Evolutionary conservation across 2,888 invertebrate species (phyloP).

Genomic region (Chirona hameri): DNA sequence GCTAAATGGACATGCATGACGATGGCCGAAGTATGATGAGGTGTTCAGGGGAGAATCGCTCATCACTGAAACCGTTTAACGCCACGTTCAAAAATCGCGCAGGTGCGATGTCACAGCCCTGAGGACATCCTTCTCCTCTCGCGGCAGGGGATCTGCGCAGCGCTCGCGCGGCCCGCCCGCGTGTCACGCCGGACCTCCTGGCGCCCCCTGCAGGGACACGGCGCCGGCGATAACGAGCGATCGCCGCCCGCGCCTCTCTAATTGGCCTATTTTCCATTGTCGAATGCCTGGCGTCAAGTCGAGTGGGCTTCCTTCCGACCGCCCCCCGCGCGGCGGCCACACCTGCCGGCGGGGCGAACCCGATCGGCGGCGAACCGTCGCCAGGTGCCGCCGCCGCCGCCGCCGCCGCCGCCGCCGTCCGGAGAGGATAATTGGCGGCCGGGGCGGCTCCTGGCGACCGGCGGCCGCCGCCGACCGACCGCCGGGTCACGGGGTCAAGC

Average conservation of each 20-base stretch:
- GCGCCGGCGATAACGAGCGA: slow-evolving; percentile 66
- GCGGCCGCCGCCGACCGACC: slow-evolving; percentile 60
- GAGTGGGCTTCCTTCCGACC: slow-evolving; percentile 56
- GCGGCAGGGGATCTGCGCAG: slow-evolving; percentile 59
- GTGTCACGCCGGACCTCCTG: too few relatives aligned
- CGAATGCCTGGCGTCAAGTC: slow-evolving; percentile 25
- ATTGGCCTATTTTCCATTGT: slow-evolving; percentile 83
- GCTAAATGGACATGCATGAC: too few relatives aligned
- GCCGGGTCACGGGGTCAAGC: slow-evolving; percentile 79
- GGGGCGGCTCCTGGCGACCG: too few relatives aligned
- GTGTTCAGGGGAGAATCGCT: too few relatives aligned
- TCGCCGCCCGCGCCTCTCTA: slow-evolving; percentile 79
- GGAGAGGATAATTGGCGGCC: slow-evolving; percentile 63
- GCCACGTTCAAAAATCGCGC: slow-evolving; percentile 54
- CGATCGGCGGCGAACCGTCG: slow-evolving; percentile 93
- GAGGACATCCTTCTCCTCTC: too few relatives aligned
- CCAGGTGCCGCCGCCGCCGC: slow-evolving; percentile 75
- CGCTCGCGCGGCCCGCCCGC: slow-evolving; percentile 47
- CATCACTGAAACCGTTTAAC: too few relatives aligned
- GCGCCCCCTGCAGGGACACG: slow-evolving; percentile 51
- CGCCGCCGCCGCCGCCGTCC: slow-evolving; percentile 60
- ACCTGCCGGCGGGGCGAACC: slow-evolving; percentile 96
- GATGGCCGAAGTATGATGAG: too few relatives aligned
- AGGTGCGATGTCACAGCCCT: slow-evolving; percentile 45
- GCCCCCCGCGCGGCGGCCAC: slow-evolving; percentile 91